phyloP scores from a whole-genome alignment of 2,888 invertebrate genomes.

The Platynereis dumerilii region DNA sequence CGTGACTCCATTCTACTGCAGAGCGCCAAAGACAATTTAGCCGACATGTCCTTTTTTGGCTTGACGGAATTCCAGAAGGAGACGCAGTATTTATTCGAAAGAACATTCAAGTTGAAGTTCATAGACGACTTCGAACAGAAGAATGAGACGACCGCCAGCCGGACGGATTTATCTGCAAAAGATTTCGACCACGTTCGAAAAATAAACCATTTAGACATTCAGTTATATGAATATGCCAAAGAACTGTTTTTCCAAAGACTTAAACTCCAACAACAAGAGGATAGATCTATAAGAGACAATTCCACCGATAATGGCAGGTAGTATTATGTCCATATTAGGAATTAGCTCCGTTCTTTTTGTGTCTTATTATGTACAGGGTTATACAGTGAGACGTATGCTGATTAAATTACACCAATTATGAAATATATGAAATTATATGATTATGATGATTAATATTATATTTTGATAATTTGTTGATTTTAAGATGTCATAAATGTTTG shows the following conservation, averaged over 20 bases:
- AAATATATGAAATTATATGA: no score
- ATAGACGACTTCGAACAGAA: slow-evolving; percentile 78
- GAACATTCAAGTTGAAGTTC: slow-evolving; percentile 54
- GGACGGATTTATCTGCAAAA: slow-evolving; percentile 76
- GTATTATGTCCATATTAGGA: no score
- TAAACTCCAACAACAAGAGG: slow-evolving; percentile 12
- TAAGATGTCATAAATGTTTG: no score
- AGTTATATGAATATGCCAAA: slow-evolving; percentile 92
- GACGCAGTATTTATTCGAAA: slow-evolving; percentile 60
- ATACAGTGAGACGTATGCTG: no score
- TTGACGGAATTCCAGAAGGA: slow-evolving; percentile 90
- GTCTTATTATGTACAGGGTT: no score
- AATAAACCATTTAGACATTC: slow-evolving; percentile 87
- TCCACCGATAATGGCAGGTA: no score
- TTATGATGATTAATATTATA: no score
- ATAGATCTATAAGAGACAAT: background rate
- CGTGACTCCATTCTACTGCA: slow-evolving; percentile 76
- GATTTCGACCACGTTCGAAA: slow-evolving; percentile 79
- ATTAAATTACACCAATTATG: no score
- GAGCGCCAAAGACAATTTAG: slow-evolving; percentile 93
- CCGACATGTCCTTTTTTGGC: slow-evolving; percentile 93
- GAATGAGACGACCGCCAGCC: slow-evolving; percentile 84
- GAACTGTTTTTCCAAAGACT: slow-evolving; percentile 76
- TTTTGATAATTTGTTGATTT: no score
- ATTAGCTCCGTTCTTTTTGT: no score